Evolutionary conservation across 2,888 invertebrate genomes (phyloP), one percentile per base, ranked within the genome.

Genomic region (Hydroisotoma schaefferi): DNA sequence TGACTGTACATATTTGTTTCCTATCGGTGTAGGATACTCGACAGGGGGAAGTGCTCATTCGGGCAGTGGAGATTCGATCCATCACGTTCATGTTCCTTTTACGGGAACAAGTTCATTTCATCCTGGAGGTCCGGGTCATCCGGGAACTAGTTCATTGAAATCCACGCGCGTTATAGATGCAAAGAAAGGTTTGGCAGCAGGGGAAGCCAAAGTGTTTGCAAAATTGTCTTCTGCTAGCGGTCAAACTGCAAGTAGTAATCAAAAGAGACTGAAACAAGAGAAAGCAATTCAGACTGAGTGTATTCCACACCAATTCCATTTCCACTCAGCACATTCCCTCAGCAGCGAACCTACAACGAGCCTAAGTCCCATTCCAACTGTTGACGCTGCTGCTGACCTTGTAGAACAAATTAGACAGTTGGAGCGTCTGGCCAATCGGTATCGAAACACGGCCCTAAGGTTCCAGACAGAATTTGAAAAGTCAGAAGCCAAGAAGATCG

Each of bases 401-500:
- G 29, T 27, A 1, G 70, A 70, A 12, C 67, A 70, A 53, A 67
- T 69, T 48, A 67, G 67, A 58, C 61, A 61, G 26, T 47, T 70
- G 52, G 67, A 68, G 55, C 51, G 53, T 33, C 44, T 67, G 5
- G 65, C 66, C 18, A 63, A 65, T 44, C 63, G 67, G 4, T 70
- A 70, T 33, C 55, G 64, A 33, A 62, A 59, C 20, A 67, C 63
- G 38, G 68, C 68, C 15, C 57, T 72, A 6, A 65, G 63, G 29
- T 63, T 62, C 25, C 72, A 72, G 46, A 57, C 66, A 2, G 68
- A 68, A 10, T 68, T 52, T 40, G 69, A 70, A 44, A 65, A 57
- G 18, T 60, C 66, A 1, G 70, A 70, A 51, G 80, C 84, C 0
- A 87, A 87, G 68, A 85, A 86, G 56, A 77, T 82, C 15, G 77